A percentile compares a stretch with the other conserved stretches of the same genome.
phyloP scores from a whole-genome alignment of 2,113 vertebrate species.

The Onychostoma macrolepis region DNA sequence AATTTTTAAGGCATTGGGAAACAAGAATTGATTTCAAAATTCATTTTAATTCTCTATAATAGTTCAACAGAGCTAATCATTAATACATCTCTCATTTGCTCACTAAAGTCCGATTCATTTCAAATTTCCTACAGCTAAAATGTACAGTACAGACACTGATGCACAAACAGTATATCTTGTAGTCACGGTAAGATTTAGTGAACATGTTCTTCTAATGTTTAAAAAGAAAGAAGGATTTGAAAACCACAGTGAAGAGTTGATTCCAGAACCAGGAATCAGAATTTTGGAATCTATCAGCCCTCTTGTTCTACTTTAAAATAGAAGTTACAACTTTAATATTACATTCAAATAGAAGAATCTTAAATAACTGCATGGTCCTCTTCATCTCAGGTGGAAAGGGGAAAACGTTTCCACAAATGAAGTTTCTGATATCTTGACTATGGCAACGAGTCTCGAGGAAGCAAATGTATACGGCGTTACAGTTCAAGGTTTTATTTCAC shows the following conservation, averaged over 20 bases:
- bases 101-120: not conserved
- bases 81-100: not conserved
- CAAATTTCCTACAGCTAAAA: not conserved
- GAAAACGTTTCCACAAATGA: conserved; percentile 88
- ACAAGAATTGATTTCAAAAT: not conserved
- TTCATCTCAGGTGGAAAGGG: conserved; percentile 84
- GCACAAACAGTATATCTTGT: not conserved
- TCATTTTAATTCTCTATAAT: not conserved
- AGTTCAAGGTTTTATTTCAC: conserved; percentile 75
- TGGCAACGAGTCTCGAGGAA: conserved; percentile 76
- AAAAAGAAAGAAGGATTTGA: too few relatives aligned
- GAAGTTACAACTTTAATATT: not conserved
- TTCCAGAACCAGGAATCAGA: not conserved
- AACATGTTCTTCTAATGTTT: not conserved
- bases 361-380: not conserved
- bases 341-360: not conserved
- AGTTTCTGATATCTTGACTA: conserved; percentile 74
- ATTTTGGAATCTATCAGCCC: not conserved
- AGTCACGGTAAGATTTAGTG: not conserved
- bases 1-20: not conserved
- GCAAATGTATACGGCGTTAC: conserved; percentile 83
- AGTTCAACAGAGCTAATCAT: not conserved
- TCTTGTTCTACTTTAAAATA: not conserved
- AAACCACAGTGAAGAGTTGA: not conserved
- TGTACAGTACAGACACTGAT: too few relatives aligned